These are phyloP conservation scores for Drosophila cracens DNA, from an alignment of 2,888 invertebrate genomes.

Conservation along the genomic window DNA sequence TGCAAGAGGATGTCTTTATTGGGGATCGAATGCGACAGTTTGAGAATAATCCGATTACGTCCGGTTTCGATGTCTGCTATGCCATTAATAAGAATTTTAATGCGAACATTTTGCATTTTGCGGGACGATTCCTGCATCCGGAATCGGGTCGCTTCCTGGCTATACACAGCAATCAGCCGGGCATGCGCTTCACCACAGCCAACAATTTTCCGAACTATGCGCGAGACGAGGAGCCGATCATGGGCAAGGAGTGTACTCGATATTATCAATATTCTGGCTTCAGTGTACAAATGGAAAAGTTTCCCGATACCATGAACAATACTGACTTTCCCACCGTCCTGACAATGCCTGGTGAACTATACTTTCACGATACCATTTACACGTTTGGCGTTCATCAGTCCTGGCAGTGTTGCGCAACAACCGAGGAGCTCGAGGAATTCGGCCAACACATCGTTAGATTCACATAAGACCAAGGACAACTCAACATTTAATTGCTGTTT, in stretches of 20 bases:
- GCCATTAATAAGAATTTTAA: slow-evolving; percentile 60
- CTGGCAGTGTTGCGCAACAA: slow-evolving; percentile 57
- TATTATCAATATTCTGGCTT: slow-evolving; percentile 92
- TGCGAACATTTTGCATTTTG: slow-evolving; percentile 85
- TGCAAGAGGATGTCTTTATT: slow-evolving; percentile 89
- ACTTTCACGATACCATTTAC: slow-evolving; percentile 86
- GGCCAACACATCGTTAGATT: slow-evolving; percentile 39
- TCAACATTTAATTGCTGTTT: background rate
- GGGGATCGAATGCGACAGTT: slow-evolving; percentile 88
- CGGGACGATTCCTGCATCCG: slow-evolving; percentile 89
- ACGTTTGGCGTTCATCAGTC: slow-evolving; percentile 58
- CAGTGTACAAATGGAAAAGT: slow-evolving; percentile 96
- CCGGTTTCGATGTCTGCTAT: slow-evolving; percentile 61
- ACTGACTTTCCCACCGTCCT: slow-evolving; percentile 90
- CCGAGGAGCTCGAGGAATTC: slow-evolving; percentile 45
- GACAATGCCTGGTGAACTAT: slow-evolving; percentile 90
- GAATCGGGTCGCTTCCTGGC: slow-evolving; percentile 90
- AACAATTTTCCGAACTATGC: slow-evolving; percentile 89
- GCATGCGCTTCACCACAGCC: slow-evolving; percentile 94
- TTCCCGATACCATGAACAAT: slow-evolving; percentile 95
- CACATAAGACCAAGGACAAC: slow-evolving; percentile 16
- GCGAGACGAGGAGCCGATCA: slow-evolving; percentile 86
- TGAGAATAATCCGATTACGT: slow-evolving; percentile 86
- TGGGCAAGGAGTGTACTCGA: slow-evolving; percentile 89
- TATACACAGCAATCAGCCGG: slow-evolving; percentile 94